Base-by-base conservation (phyloP, 2,797 vertebrate species). In the Sebastes melanostomus region DNA sequence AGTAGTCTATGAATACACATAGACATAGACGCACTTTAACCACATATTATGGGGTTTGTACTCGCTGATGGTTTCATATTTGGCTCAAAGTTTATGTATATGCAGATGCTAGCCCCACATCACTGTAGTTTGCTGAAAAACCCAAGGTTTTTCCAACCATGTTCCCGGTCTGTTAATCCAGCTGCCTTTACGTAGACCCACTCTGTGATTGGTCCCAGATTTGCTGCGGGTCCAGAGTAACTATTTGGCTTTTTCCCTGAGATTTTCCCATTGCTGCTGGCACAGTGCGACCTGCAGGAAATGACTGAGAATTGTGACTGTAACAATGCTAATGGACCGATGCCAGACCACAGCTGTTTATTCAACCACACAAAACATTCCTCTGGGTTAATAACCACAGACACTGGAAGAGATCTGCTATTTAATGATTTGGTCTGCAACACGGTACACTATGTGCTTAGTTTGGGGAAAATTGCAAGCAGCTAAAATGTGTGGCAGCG, bases 51-150 rank as follows among this genome's bases (percentile, higher is more conserved):
- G 88, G 93, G 90, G 89, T 94, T 50, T 82, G 81, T 81, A 80
- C 89, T 93, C 75, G 90, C 89, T 86, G 90, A 93, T 86, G 89
- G 86, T 90, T 94, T 93, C 92, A 92, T 88, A 90, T 89, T 91
- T 91, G 85, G 87, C 86, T 84, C 81, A 81, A 85, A 65, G 86
- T 91, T 92, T 87, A 91, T 92, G 86, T 89, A 89, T 89, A 93
- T 91, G 93, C 90, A 91, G 88, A 93, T 90, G 90, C 29, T 66
- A 74, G 85, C 82, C 70, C 86, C 83, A 91, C 92, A 93, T 92
- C 89, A 75, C 89, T 91, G 82, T 68, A 85, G 77, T 82, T 88
- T 76, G 77, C 86, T 85, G 86, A 91, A 87, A 81, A 93, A 84
- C 72, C 81, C 80, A 88, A 87, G 85, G 87, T 91, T 94, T 94